Evolutionary conservation across 1,140 invertebrate species (phyloP).

Genomic region (Penaeus japonicus): DNA sequence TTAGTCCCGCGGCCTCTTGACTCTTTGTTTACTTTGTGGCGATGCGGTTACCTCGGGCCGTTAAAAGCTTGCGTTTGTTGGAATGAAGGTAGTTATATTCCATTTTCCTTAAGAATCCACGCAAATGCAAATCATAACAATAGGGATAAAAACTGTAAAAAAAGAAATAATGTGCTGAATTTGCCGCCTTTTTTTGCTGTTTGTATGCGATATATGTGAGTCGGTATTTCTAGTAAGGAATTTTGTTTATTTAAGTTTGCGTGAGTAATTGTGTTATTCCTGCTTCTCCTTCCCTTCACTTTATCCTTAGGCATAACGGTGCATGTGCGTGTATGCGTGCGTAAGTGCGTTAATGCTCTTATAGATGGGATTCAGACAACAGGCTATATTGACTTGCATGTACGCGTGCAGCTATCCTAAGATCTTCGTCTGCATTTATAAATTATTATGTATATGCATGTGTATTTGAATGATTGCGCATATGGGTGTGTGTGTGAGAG

Average conservation of each 20-base stretch:
- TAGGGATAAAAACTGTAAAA: no score
- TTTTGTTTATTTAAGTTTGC: not conserved
- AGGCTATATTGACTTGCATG: not conserved
- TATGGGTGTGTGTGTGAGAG: not conserved
- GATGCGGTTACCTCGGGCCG: no score
- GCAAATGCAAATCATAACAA: no score
- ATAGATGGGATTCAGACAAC: not conserved
- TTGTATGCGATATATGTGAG: no score
- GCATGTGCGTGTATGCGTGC: not conserved
- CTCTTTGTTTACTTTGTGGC: no score
- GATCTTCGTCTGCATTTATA: not conserved
- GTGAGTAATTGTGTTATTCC: not conserved
- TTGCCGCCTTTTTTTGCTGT: no score
- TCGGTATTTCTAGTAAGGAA: not conserved
- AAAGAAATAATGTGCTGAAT: no score
- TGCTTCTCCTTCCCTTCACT: not conserved
- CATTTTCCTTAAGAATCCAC: no score
- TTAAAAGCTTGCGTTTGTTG: no score
- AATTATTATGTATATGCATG: not conserved
- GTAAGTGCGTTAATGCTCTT: not conserved
- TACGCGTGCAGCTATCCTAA: not conserved
- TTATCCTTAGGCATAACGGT: not conserved
- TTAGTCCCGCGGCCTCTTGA: no score
- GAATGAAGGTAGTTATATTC: no score
- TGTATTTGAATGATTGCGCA: not conserved